Evolutionary conservation across 2,797 vertebrate species (phyloP).

Genomic region (Anabacerthia variegaticeps): DNA sequence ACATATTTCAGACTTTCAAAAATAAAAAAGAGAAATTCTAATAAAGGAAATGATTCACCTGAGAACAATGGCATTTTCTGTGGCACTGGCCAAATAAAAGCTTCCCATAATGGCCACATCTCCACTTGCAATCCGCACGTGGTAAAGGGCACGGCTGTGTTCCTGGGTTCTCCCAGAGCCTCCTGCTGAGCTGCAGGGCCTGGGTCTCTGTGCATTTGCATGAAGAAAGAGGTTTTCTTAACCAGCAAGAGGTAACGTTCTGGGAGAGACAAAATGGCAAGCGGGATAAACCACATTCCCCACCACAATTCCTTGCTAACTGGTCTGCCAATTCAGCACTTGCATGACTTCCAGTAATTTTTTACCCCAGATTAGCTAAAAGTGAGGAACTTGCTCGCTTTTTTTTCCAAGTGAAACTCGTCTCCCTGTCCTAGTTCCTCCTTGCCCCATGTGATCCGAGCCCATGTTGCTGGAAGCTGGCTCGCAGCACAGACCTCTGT

Average conservation of each 20-base stretch:
- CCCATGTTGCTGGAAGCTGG: background rate
- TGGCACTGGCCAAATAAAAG: background rate
- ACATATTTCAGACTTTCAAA: slow-evolving; percentile 15
- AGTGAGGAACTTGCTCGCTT: background rate
- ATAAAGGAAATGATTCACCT: slow-evolving; percentile 5
- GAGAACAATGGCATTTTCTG: slow-evolving; percentile 31
- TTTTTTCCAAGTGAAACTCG: background rate
- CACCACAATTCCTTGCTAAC: background rate
- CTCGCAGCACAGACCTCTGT: background rate
- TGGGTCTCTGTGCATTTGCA: background rate
- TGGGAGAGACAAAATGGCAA: background rate
- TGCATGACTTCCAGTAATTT: background rate
- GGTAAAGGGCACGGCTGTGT: background rate
- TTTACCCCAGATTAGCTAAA: background rate
- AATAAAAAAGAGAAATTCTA: background rate
- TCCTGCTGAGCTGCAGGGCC: background rate
- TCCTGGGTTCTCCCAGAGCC: background rate
- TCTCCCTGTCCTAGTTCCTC: background rate
- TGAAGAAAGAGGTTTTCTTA: slow-evolving; percentile 18
- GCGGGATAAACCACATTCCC: background rate
- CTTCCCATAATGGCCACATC: background rate
- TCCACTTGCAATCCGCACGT: background rate
- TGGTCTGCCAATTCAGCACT: background rate
- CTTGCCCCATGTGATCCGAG: background rate
- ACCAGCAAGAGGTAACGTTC: background rate